phyloP scores from a whole-genome alignment of 2,113 vertebrate genomes.

The Microcebus ravelobensis region DNA sequence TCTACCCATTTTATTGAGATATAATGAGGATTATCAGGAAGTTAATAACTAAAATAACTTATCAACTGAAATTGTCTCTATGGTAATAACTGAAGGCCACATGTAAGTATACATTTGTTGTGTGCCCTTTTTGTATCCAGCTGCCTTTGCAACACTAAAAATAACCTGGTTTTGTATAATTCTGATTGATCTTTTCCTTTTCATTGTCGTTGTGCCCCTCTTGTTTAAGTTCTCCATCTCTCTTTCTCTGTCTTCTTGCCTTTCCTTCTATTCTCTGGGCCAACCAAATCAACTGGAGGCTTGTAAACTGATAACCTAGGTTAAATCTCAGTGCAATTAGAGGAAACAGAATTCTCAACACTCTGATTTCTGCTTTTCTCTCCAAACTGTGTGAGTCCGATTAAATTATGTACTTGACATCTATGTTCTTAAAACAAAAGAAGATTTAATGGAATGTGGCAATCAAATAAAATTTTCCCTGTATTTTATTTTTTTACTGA shows the following conservation, averaged over 20 bases:
- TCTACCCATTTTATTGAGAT: constrained; percentile 21
- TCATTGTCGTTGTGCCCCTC: background rate
- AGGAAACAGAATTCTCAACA: background rate
- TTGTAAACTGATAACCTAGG: background rate
- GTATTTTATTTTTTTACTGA: constrained; percentile 32
- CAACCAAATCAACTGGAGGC: background rate
- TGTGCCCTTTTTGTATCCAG: background rate
- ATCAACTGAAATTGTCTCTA: background rate
- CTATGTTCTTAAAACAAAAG: constrained; percentile 54
- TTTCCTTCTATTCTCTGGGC: background rate
- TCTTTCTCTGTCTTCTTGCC: background rate
- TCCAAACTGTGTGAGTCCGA: background rate
- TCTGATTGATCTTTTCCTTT: background rate
- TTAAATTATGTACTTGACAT: constrained; percentile 35
- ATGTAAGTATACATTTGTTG: background rate
- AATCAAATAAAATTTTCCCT: constrained; percentile 33
- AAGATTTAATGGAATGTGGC: background rate
- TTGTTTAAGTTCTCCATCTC: background rate
- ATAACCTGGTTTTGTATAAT: background rate
- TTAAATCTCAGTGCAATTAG: background rate
- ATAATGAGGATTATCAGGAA: background rate
- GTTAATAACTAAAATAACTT: background rate
- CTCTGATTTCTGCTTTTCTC: constrained; percentile 33
- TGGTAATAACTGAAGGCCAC: background rate
- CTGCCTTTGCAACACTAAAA: background rate